phyloP scores from a whole-genome alignment of 2,888 invertebrate species.

The Pollenia angustigena region DNA sequence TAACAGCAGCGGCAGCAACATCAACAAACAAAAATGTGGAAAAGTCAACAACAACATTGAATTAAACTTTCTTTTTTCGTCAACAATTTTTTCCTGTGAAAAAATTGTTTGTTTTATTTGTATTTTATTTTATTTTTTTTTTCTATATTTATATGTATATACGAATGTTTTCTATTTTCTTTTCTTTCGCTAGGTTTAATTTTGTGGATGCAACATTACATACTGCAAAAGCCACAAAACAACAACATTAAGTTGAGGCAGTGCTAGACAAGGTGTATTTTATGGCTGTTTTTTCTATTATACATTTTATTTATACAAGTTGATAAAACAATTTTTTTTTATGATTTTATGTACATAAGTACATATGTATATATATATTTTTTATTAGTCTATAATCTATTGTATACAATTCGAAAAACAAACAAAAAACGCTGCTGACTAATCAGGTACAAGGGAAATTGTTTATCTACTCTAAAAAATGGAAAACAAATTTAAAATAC shows the following conservation, averaged over 20 bases:
- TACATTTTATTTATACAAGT: constrained; percentile 43
- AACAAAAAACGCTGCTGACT: constrained; percentile 47
- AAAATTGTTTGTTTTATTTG: constrained; percentile 65
- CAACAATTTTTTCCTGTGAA: constrained; percentile 69
- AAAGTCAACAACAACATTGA: constrained; percentile 66
- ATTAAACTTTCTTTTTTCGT: constrained; percentile 73
- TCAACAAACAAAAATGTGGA: constrained; percentile 52
- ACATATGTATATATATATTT: background rate
- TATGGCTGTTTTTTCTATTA: constrained; percentile 53
- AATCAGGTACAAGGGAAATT: constrained; percentile 74
- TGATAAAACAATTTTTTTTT: constrained; percentile 25
- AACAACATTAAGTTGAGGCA: constrained; percentile 17
- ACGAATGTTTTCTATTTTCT: constrained; percentile 62
- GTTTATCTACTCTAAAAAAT: constrained; percentile 50
- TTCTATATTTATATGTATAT: constrained; percentile 40
- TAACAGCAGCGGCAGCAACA: constrained; percentile 35
- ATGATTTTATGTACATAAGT: background rate
- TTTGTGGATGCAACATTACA: constrained; percentile 39
- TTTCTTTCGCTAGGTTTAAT: constrained; percentile 29
- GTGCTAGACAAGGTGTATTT: constrained; percentile 66
- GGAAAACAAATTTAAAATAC: constrained; percentile 24
- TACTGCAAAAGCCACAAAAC: constrained; percentile 41
- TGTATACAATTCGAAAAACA: constrained; percentile 56
- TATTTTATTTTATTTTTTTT: background rate
- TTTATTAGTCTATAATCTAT: constrained; percentile 62